Percentiles rank a stretch among this genome's conserved stretches.
Conservation (phyloP, 2,888 invertebrate genomes). For the Cynaeus angustus region DNA sequence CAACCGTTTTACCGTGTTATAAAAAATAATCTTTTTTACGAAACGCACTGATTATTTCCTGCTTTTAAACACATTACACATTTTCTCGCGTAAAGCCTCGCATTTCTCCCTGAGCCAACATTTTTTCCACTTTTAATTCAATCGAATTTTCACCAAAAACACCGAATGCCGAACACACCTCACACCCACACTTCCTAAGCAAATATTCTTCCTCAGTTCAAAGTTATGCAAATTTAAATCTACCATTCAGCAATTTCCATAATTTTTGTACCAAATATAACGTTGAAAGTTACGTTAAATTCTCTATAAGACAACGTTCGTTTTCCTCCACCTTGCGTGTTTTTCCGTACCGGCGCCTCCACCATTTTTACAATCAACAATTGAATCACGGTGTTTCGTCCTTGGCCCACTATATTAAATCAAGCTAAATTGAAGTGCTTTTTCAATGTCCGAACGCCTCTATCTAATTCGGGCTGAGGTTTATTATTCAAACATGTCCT, state of each 20-base stretch:
- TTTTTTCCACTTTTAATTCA: no score
- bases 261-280: neutral
- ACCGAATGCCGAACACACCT: no score
- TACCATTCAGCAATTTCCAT: neutral
- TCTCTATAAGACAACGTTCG: no score
- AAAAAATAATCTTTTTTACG: no score
- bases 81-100: no score
- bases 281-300: no score
- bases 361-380: slow-evolving; percentile 4
- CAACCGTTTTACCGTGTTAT: no score
- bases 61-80: no score
- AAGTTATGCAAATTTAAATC: slow-evolving; percentile 5
- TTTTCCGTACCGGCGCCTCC: neutral
- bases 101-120: no score
- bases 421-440: slow-evolving; percentile 18
- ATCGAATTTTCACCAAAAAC: no score
- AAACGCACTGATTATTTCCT: no score
- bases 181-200: neutral
- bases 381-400: slow-evolving; percentile 8
- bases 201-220: neutral
- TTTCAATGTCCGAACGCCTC: slow-evolving; percentile 10
- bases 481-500: slow-evolving; percentile 4
- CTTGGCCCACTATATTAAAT: slow-evolving; percentile 29
- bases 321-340: neutral
- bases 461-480: slow-evolving; percentile 12